Conservation (phyloP, 2,888 invertebrate species). For the Orthosia gracilis region DNA sequence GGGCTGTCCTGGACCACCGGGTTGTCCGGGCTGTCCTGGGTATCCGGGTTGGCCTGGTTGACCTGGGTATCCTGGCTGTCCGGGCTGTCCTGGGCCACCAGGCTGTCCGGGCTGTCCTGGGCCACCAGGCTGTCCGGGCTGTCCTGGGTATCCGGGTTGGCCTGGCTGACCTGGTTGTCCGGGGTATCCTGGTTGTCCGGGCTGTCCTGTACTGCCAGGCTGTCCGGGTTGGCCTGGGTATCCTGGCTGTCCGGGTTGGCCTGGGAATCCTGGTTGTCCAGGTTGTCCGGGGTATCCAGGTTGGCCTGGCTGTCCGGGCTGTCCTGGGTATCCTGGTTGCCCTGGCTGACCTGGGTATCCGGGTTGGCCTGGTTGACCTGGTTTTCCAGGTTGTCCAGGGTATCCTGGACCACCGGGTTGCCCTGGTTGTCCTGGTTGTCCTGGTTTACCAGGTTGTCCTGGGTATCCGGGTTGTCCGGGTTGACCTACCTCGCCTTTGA, state of each 20-base stretch:
- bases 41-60: slow-evolving; percentile 10
- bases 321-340: slow-evolving; percentile 1
- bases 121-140: not conserved
- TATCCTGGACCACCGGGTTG: not conserved
- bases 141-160: not conserved
- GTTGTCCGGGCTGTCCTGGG: slow-evolving; percentile 15
- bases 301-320: slow-evolving; percentile 15
- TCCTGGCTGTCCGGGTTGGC: slow-evolving; percentile 36
- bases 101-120: not conserved
- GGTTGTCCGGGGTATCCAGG: slow-evolving; percentile 17
- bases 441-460: slow-evolving; percentile 17
- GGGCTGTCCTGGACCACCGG: slow-evolving; percentile 14
- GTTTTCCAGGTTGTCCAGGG: not conserved
- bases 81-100: not conserved
- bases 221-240: slow-evolving; percentile 33
- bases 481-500: too few species aligned
- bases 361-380: not conserved
- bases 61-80: not conserved
- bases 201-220: slow-evolving; percentile 31
- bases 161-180: slow-evolving; percentile 24
- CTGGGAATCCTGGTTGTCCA: slow-evolving; percentile 11
- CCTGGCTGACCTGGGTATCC: slow-evolving; percentile 17
- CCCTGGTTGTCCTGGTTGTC: not conserved
- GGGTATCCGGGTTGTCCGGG: slow-evolving; percentile 17
- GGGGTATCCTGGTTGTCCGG: slow-evolving; percentile 5